Conservation (phyloP, 2,113 vertebrate species). For the Chloropsis cyanopogon region DNA sequence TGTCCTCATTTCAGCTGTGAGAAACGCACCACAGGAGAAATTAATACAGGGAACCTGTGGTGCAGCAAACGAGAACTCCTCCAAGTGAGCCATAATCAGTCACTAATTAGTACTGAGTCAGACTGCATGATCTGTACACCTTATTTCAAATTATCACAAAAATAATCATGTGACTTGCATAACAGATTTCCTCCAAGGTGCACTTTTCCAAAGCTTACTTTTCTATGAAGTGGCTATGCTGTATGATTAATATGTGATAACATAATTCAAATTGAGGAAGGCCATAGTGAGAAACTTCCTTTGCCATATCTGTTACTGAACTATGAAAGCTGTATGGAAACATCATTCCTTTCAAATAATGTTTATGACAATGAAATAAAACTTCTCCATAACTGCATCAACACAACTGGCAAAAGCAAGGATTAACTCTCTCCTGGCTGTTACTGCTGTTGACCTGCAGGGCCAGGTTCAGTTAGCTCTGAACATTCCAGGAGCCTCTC, state of each 20-base stretch:
- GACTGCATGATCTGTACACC: background rate
- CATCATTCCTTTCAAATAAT: background rate
- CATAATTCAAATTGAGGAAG: background rate
- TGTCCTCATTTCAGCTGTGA: background rate
- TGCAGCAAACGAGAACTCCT: background rate
- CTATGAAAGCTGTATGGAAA: background rate
- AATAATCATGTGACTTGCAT: background rate
- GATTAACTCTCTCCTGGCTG: background rate
- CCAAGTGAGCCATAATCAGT: background rate
- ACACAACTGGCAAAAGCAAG: background rate
- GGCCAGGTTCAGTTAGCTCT: background rate
- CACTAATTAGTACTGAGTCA: background rate
- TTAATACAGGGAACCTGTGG: background rate
- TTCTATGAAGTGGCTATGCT: background rate
- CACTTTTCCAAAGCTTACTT: background rate
- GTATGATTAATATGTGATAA: background rate
- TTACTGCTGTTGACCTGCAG: background rate
- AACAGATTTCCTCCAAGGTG: background rate
- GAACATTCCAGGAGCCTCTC: background rate
- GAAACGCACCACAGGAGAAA: background rate
- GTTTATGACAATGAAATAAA: background rate
- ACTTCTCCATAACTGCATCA: background rate
- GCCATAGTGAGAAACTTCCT: background rate
- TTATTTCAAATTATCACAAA: background rate
- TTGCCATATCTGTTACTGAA: background rate